Conservation (phyloP, 1,140 invertebrate species). For the Vanessa atalanta region DNA sequence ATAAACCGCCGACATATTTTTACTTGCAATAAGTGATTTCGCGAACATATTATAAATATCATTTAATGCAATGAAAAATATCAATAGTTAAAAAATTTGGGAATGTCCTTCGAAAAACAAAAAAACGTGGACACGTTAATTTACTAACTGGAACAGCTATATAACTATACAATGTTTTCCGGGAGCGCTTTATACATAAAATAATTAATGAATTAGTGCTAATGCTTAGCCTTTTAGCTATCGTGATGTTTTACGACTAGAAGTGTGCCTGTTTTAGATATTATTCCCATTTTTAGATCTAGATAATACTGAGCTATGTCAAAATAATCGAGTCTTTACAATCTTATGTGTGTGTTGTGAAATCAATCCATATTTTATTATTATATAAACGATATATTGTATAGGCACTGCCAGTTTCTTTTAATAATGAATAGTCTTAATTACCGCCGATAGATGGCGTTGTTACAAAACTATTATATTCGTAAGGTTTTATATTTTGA, state of each 20-base stretch:
- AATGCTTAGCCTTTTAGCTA: slow-evolving; percentile 56
- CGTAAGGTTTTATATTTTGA: neutral
- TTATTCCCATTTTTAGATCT: slow-evolving; percentile 44
- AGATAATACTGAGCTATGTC: slow-evolving; percentile 33
- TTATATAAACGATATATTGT: slow-evolving; percentile 12
- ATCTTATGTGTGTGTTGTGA: slow-evolving; percentile 52
- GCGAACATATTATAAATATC: neutral
- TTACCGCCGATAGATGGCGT: slow-evolving; percentile 33
- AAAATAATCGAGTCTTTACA: slow-evolving; percentile 28
- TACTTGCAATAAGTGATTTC: neutral
- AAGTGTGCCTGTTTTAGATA: slow-evolving; percentile 61
- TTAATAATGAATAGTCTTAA: slow-evolving; percentile 21
- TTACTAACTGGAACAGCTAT: neutral
- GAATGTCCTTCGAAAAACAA: too few relatives aligned
- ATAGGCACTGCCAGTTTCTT: slow-evolving; percentile 25
- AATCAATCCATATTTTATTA: slow-evolving; percentile 25
- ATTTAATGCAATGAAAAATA: too few relatives aligned
- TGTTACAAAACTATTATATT: slow-evolving; percentile 13
- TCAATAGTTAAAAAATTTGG: too few relatives aligned
- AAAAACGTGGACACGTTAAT: neutral
- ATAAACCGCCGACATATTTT: neutral
- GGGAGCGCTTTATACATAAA: slow-evolving; percentile 25
- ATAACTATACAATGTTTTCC: slow-evolving; percentile 10
- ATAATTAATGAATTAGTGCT: slow-evolving; percentile 34
- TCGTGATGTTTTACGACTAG: slow-evolving; percentile 56